These are phyloP conservation scores for Byasa hedistus DNA, from an alignment of 2,888 invertebrate genomes.

Conservation along the genomic window DNA sequence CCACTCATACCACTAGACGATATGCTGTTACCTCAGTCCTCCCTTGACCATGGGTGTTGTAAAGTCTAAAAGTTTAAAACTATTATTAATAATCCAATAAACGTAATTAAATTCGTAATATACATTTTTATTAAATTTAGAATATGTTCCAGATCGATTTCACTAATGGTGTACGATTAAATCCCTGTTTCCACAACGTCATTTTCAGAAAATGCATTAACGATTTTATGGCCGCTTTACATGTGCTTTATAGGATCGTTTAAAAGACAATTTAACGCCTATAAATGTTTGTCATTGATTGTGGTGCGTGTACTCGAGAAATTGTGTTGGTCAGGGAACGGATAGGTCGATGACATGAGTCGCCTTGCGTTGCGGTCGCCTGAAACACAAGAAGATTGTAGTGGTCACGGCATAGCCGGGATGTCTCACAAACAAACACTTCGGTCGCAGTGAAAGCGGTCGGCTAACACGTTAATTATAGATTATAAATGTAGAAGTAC, in stretches of 20 bases:
- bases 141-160: slow-evolving; percentile 20
- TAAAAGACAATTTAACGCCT: slow-evolving; percentile 65
- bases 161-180: slow-evolving; percentile 25
- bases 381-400: slow-evolving; percentile 67
- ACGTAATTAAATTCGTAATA: too few species aligned
- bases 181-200: slow-evolving; percentile 37
- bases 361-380: slow-evolving; percentile 60
- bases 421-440: slow-evolving; percentile 44
- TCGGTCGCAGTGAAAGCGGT: slow-evolving; percentile 27
- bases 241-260: slow-evolving; percentile 62
- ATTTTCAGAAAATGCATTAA: slow-evolving; percentile 59
- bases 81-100: too few species aligned
- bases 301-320: slow-evolving; percentile 47
- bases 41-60: too few species aligned
- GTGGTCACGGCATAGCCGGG: slow-evolving; percentile 46
- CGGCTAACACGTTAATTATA: slow-evolving; percentile 17
- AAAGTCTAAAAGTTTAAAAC: too few species aligned
- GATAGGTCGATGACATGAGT: slow-evolving; percentile 63
- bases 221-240: slow-evolving; percentile 59
- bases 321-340: slow-evolving; percentile 59
- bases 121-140: background rate
- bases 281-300: slow-evolving; percentile 60
- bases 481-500: slow-evolving; percentile 6
- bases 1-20: too few species aligned
- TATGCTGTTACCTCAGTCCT: too few species aligned